Evolutionary conservation across 2,797 vertebrate species (phyloP).

Genomic region (Tapirus indicus): DNA sequence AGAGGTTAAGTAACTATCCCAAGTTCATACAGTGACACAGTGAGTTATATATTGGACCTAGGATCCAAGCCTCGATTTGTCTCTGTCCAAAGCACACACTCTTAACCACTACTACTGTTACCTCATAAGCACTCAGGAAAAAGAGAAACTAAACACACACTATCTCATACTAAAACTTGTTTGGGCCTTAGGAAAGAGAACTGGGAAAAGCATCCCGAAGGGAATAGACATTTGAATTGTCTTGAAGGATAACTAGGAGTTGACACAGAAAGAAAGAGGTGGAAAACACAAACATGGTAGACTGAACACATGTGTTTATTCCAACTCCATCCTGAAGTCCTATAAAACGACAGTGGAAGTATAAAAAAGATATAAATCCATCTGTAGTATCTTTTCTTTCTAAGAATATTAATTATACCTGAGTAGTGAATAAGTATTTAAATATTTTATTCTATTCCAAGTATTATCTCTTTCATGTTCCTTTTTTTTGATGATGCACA

Average conservation of each 20-base stretch:
- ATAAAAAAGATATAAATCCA: neutral
- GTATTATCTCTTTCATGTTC: neutral
- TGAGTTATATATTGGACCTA: neutral
- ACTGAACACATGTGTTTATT: neutral
- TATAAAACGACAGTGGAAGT: neutral
- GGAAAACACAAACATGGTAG: neutral
- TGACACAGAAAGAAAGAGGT: neutral
- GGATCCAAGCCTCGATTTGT: neutral
- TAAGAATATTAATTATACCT: neutral
- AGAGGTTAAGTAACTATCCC: neutral
- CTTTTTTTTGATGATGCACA: neutral
- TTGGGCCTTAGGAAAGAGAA: neutral
- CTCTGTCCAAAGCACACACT: neutral
- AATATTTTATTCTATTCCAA: neutral
- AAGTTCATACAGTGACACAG: neutral
- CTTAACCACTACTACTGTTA: neutral
- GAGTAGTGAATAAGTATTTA: neutral
- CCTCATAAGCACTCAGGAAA: neutral
- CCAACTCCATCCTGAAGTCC: neutral
- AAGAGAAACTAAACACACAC: neutral
- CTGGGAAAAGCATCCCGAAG: neutral
- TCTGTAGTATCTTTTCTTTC: neutral
- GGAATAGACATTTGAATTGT: neutral
- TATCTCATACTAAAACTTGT: neutral
- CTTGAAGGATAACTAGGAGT: neutral